A percentile compares a stretch with the other conserved stretches of the same genome.
These are phyloP conservation scores for Tyria jacobaeae DNA, from an alignment of 2,888 invertebrate genomes.

Conservation along the genomic window DNA sequence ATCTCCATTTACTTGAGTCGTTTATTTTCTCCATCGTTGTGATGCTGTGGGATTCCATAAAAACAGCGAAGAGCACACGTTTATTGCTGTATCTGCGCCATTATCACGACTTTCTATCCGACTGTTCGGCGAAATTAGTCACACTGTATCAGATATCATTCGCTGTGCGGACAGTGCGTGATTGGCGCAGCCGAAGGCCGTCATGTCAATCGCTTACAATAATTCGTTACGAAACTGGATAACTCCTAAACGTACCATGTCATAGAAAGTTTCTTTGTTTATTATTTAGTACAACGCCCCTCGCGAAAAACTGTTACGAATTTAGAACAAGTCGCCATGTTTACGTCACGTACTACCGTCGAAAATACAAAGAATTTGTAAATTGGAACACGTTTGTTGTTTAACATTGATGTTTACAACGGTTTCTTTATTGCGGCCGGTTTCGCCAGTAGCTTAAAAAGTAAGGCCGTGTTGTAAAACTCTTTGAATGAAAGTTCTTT, in stretches of 20 bases:
- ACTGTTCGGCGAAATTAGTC: constrained; percentile 34
- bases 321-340: constrained; percentile 31
- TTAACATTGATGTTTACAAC: constrained; percentile 6
- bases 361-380: constrained; percentile 12
- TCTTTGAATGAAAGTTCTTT: constrained; percentile 44
- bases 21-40: constrained; percentile 14
- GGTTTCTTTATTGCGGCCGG: constrained; percentile 7
- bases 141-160: constrained; percentile 32
- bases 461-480: constrained; percentile 12
- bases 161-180: constrained; percentile 14
- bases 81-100: constrained; percentile 22
- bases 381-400: constrained; percentile 18
- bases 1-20: constrained; percentile 12
- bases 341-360: constrained; percentile 14
- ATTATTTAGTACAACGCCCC: constrained; percentile 36
- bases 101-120: constrained; percentile 36
- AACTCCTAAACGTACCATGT: constrained; percentile 45
- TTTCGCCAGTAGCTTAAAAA: constrained; percentile 16
- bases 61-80: constrained; percentile 16
- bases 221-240: constrained; percentile 47
- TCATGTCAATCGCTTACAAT: constrained; percentile 47
- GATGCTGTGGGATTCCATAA: constrained; percentile 22
- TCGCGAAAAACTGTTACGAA: constrained; percentile 41
- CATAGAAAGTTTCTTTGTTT: constrained; percentile 54
- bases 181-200: constrained; percentile 50